These are phyloP conservation scores for Channa striata DNA, from an alignment of 2,797 vertebrate genomes.

Conservation along the genomic window DNA sequence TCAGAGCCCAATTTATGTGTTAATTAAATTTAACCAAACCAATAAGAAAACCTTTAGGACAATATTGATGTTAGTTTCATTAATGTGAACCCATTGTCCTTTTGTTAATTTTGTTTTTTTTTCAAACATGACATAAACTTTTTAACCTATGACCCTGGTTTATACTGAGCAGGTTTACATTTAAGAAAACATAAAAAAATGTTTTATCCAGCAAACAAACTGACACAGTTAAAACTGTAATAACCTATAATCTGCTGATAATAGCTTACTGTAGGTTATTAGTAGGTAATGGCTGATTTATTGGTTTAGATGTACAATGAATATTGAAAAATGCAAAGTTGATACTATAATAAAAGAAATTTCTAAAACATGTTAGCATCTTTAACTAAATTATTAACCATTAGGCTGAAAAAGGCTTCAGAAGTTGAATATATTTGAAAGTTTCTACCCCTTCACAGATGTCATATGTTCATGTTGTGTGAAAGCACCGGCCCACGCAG, in stretches of 20 bases:
- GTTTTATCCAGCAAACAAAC: not conserved
- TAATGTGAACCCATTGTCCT: too few relatives aligned
- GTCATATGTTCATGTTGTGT: slow-evolving; percentile 38
- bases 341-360: not conserved
- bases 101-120: too few relatives aligned
- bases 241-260: not conserved
- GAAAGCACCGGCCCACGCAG: slow-evolving; percentile 56
- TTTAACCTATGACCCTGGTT: too few relatives aligned
- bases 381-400: not conserved
- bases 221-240: not conserved
- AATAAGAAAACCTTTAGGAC: too few relatives aligned
- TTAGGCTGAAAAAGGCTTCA: not conserved
- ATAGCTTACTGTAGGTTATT: too few relatives aligned
- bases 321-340: too few relatives aligned
- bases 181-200: too few relatives aligned
- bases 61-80: too few relatives aligned
- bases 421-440: slow-evolving; percentile 2
- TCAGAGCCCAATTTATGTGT: slow-evolving; percentile 11
- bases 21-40: too few relatives aligned
- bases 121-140: too few relatives aligned
- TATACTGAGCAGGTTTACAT: too few relatives aligned
- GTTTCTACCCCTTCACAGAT: slow-evolving; percentile 19
- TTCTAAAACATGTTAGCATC: too few relatives aligned
- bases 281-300: not conserved
- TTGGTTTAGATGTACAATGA: not conserved